phyloP scores from a whole-genome alignment of 2,797 vertebrate species.

The Ataeniobius toweri region DNA sequence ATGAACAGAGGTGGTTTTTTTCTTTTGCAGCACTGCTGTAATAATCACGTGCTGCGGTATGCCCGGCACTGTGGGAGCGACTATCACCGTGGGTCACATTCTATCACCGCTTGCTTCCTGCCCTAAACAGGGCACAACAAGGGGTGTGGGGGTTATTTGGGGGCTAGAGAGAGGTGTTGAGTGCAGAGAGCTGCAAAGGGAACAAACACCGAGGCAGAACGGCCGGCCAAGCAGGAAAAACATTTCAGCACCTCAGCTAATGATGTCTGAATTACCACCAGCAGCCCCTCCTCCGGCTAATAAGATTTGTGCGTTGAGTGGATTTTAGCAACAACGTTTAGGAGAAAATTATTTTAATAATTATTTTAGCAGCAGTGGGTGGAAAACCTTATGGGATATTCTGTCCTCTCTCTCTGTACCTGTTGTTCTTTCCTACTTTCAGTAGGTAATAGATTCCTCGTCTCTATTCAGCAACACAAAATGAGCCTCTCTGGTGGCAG shows the following conservation, averaged over 20 bases:
- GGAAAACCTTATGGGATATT: constrained; percentile 47
- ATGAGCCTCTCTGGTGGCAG: constrained; percentile 67
- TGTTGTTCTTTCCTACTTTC: constrained; percentile 59
- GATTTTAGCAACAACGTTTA: constrained; percentile 18
- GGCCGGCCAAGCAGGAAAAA: constrained; percentile 68
- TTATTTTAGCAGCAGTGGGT: constrained; percentile 32
- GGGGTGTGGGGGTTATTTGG: constrained; percentile 34
- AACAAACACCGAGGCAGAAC: constrained; percentile 66
- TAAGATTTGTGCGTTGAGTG: constrained; percentile 22
- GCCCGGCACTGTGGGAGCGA: constrained; percentile 24
- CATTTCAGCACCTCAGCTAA: constrained; percentile 75
- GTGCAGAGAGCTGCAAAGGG: constrained; percentile 55
- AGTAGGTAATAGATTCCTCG: constrained; percentile 58
- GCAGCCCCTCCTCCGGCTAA: constrained; percentile 4
- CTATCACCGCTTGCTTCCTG: constrained; percentile 60
- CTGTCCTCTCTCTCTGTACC: constrained; percentile 51
- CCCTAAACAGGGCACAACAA: constrained; percentile 37
- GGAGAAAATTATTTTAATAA: constrained; percentile 36
- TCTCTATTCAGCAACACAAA: constrained; percentile 68
- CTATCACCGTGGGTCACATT: constrained; percentile 46
- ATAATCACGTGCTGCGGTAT: background rate
- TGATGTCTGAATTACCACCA: constrained; percentile 68
- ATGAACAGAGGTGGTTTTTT: constrained; percentile 20
- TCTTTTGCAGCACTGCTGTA: background rate
- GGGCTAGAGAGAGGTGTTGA: constrained; percentile 54